These are phyloP conservation scores for Fragum sueziense DNA, from an alignment of 2,888 invertebrate genomes.

Conservation along the genomic window DNA sequence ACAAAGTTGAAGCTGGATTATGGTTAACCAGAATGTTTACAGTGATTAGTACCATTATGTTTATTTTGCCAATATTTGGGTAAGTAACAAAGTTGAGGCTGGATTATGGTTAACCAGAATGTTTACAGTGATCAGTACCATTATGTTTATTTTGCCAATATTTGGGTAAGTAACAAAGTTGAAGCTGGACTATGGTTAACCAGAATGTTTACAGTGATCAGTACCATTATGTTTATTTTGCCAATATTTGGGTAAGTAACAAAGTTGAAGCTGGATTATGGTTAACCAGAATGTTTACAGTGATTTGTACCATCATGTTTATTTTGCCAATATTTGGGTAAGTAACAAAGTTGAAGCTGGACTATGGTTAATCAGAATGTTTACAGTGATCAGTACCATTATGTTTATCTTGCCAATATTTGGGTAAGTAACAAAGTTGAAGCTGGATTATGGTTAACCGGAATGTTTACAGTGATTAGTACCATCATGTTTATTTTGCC, in stretches of 20 bases:
- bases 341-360: constrained; percentile 91
- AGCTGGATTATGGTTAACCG: constrained; percentile 92
- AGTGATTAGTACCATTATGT: constrained; percentile 92
- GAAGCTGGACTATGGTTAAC: constrained; percentile 94
- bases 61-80: constrained; percentile 94
- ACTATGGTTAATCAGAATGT: constrained; percentile 92
- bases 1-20: constrained; percentile 92
- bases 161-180: constrained; percentile 93
- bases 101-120: constrained; percentile 94
- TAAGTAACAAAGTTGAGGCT: constrained; percentile 91
- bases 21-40: constrained; percentile 94
- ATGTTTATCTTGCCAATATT: constrained; percentile 94
- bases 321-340: constrained; percentile 94
- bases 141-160: constrained; percentile 93
- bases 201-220: constrained; percentile 91
- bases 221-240: constrained; percentile 92
- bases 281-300: constrained; percentile 92
- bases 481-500: constrained; percentile 94
- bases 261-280: constrained; percentile 94
- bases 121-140: constrained; percentile 91
- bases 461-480: constrained; percentile 92
- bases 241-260: constrained; percentile 94
- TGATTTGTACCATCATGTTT: constrained; percentile 93
- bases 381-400: constrained; percentile 92
- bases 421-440: constrained; percentile 93